Base-by-base conservation (phyloP, 1,140 invertebrate genomes). In the Apis cerana region DNA sequence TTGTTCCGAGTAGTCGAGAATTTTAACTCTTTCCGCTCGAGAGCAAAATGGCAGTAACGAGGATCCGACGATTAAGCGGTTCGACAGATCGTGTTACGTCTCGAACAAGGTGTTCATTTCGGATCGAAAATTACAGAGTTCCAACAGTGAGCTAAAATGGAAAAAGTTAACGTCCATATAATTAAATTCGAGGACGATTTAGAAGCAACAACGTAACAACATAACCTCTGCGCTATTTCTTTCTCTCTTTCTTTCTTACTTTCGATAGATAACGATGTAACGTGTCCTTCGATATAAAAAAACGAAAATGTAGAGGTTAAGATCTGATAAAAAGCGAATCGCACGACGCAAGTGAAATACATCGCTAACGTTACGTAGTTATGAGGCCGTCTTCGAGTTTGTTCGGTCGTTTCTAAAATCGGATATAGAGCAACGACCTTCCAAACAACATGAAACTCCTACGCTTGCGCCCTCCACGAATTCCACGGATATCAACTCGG, bases 351-450 rank as follows among this genome's bases (percentile, higher is more conserved):
- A 72, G 68, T n/a, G 68, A 80, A 71, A 54, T 52, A 43, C 62
- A 81, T 23, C 54, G 74, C 15, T 50, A 70, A 48, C 85, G 68
- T 85, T 88, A 83, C 86, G 86, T 61, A 65, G 83, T 85, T 88
- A 83, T 80, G 87, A 83, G 67, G 86, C 83, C 83, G 84, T 70
- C 78, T 90, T 89, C 84, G 89, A 89, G 83, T 89, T 90, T 90
- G 86, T 83, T 89, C 83, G 90, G 88, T 90, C 88, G 88, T 85
- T 86, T 93, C 93, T 94, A 94, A 94, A 93, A 93, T 93, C 93
- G 92, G 93, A 94, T 93, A 85, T 94, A 89, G 93, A 93, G 93
- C 93, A 94, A 93, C 91, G 93, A 94, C 93, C 93, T 93, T 93
- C 93, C 91, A 87, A 90, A 92, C 92, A 92, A 93, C 93, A 93